Conservation (phyloP, 2,888 invertebrate species). For the Tiliacea aurago region DNA sequence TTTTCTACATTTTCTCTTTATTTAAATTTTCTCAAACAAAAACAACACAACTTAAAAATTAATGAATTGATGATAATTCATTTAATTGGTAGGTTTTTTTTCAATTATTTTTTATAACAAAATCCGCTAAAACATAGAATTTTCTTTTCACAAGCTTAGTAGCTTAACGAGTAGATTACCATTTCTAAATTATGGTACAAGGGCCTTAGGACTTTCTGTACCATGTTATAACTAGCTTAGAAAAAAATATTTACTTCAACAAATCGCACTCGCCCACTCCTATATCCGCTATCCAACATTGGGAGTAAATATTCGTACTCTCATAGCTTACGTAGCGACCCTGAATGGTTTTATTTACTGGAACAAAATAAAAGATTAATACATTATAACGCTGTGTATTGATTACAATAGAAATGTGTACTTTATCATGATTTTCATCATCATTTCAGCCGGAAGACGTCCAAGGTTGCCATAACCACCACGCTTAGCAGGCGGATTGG, state of each 20-base stretch:
- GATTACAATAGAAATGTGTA: slow-evolving; percentile 22
- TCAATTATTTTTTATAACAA: neutral
- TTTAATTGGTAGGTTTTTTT: neutral
- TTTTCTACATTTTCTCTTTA: neutral
- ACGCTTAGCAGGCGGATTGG: too few relatives aligned
- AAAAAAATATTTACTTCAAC: neutral
- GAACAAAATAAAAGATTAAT: slow-evolving; percentile 38
- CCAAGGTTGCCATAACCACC: too few relatives aligned
- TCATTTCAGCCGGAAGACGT: too few relatives aligned
- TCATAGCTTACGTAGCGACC: neutral
- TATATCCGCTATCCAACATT: neutral
- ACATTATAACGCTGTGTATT: slow-evolving; percentile 1
- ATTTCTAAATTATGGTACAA: neutral
- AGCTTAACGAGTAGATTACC: too few relatives aligned
- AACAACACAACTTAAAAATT: neutral
- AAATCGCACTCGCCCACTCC: neutral
- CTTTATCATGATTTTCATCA: neutral
- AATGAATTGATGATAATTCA: neutral
- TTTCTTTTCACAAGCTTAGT: too few relatives aligned
- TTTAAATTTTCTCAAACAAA: neutral
- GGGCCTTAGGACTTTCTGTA: neutral
- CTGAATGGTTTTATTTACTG: slow-evolving; percentile 33
- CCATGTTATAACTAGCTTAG: neutral
- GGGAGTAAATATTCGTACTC: slow-evolving; percentile 30
- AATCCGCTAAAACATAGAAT: fast-evolving